These are phyloP conservation scores for Brenthis hecate DNA, from an alignment of 2,888 invertebrate species.

Conservation along the genomic window DNA sequence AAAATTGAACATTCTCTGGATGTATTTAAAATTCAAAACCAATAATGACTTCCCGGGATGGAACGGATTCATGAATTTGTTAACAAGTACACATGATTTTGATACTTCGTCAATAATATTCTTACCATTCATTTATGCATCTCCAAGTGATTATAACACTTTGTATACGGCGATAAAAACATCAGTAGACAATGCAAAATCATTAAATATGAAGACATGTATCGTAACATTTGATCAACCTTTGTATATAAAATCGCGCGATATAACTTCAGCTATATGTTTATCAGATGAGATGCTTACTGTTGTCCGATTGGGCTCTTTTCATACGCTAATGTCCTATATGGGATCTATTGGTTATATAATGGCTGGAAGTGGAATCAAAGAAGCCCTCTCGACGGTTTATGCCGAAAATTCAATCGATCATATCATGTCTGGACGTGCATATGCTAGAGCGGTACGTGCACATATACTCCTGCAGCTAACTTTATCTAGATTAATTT, in stretches of 20 bases:
- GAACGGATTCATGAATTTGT: slow-evolving; percentile 36
- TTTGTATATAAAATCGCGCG: slow-evolving; percentile 23
- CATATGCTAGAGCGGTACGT: slow-evolving; percentile 31
- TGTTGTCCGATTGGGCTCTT: slow-evolving; percentile 25
- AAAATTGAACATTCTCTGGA: slow-evolving; percentile 36
- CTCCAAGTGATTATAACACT: slow-evolving; percentile 31
- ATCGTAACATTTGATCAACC: slow-evolving; percentile 23
- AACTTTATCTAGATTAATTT: slow-evolving; percentile 32
- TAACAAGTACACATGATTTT: slow-evolving; percentile 33
- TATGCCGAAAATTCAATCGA: slow-evolving; percentile 32
- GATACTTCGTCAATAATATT: slow-evolving; percentile 26
- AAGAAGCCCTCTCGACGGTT: slow-evolving; percentile 32
- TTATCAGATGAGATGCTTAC: slow-evolving; percentile 24
- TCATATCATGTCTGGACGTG: slow-evolving; percentile 27
- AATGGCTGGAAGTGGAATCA: slow-evolving; percentile 33
- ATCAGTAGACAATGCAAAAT: slow-evolving; percentile 27
- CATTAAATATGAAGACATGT: slow-evolving; percentile 21
- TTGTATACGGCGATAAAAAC: slow-evolving; percentile 24
- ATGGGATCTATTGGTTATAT: slow-evolving; percentile 35
- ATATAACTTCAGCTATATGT: slow-evolving; percentile 29
- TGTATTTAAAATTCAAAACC: slow-evolving; percentile 35
- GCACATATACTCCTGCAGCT: slow-evolving; percentile 29
- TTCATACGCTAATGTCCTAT: slow-evolving; percentile 30
- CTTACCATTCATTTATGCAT: slow-evolving; percentile 31
- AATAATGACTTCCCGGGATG: slow-evolving; percentile 33